These are phyloP conservation scores for Muntiacus muntjak DNA, from an alignment of 2,113 vertebrate genomes.

Conservation along the genomic window DNA sequence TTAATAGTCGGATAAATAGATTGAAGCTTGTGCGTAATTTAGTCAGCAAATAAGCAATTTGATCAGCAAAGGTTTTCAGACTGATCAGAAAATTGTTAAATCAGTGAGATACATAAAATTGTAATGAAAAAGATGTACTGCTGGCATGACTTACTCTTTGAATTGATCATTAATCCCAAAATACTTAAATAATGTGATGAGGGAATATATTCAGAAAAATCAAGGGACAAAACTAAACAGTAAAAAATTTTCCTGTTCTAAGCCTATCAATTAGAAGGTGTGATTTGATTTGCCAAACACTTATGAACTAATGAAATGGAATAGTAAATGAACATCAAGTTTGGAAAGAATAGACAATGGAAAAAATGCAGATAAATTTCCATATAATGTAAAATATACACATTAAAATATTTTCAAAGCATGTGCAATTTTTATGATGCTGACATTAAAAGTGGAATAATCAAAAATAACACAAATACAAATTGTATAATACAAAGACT, in stretches of 20 bases:
- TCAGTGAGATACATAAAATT: not conserved
- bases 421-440: not conserved
- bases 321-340: not conserved
- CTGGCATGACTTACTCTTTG: not conserved
- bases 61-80: constrained; percentile 34
- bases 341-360: not conserved
- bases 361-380: not conserved
- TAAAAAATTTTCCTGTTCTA: not conserved
- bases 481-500: not conserved
- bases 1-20: not conserved
- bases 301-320: not conserved
- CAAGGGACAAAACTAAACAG: not conserved
- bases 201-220: not conserved
- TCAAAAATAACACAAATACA: not conserved
- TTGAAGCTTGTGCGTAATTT: not conserved
- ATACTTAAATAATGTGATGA: not conserved
- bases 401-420: not conserved
- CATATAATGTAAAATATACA: not conserved
- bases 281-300: not conserved
- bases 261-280: not conserved
- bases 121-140: not conserved
- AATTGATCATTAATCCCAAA: not conserved
- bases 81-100: not conserved
- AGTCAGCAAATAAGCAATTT: not conserved
- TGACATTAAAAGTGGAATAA: not conserved